Evolutionary conservation across 2,797 vertebrate species (phyloP).

Genomic region (Amazona ochrocephala): DNA sequence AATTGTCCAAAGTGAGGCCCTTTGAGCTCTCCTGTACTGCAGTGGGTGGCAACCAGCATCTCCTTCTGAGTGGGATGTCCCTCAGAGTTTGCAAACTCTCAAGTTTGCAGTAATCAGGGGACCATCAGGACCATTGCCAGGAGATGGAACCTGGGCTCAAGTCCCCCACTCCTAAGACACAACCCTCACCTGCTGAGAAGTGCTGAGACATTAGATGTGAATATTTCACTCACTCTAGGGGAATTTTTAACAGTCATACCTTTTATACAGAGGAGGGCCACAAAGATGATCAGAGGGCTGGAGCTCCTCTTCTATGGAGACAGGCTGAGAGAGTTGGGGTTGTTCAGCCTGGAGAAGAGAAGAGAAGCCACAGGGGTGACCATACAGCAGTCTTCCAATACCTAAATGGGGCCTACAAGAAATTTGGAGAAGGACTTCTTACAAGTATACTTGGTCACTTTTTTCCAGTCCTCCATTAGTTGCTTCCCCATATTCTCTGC

Average conservation of each 20-base stretch:
- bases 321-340: background rate
- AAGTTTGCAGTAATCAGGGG: background rate
- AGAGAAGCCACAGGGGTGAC: background rate
- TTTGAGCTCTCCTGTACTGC: background rate
- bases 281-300: background rate
- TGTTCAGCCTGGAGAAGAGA: background rate
- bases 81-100: background rate
- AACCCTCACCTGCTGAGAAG: background rate
- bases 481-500: background rate
- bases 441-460: background rate
- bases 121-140: background rate
- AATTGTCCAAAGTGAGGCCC: background rate
- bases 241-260: background rate
- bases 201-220: background rate
- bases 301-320: background rate
- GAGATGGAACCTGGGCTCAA: background rate
- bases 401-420: background rate
- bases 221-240: background rate
- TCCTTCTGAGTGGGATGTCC: background rate
- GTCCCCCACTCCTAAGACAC: background rate
- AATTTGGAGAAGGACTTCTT: background rate
- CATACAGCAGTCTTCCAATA: background rate
- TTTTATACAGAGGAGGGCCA: background rate
- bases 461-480: background rate
- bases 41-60: background rate